These are phyloP conservation scores for Argya squamiceps DNA, from an alignment of 2,797 vertebrate genomes.

Conservation along the genomic window DNA sequence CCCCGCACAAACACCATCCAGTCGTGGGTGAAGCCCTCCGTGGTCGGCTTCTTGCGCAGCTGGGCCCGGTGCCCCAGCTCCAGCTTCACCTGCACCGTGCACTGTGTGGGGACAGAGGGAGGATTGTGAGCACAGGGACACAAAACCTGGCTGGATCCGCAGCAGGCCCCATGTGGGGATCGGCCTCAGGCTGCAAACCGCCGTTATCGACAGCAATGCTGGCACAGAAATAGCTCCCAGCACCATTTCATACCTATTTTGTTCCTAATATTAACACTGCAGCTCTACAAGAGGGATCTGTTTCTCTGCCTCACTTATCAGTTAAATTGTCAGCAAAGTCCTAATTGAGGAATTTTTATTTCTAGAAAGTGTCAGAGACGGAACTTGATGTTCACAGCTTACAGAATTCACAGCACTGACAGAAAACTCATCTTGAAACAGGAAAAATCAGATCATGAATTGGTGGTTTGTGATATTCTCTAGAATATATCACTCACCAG, in stretches of 20 bases:
- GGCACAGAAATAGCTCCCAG: background rate
- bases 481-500: background rate
- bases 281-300: background rate
- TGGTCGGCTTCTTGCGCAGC: constrained; percentile 93
- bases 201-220: background rate
- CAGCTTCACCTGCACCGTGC: constrained; percentile 97
- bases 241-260: background rate
- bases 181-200: background rate
- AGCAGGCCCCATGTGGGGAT: background rate
- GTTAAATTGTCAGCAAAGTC: background rate
- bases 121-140: background rate
- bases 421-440: background rate
- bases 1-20: constrained; percentile 99
- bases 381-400: constrained; percentile 11
- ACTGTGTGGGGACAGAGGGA: constrained; percentile 75
- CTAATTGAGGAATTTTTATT: constrained; percentile 19
- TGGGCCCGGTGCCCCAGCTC: constrained; percentile 97
- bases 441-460: background rate
- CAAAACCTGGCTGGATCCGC: fast-evolving
- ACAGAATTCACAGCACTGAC: background rate
- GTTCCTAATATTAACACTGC: background rate
- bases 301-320: constrained; percentile 4
- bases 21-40: constrained; percentile 97
- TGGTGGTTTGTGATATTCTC: background rate
- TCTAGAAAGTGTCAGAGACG: background rate